Percentiles rank a stretch among this genome's conserved stretches.
These are phyloP conservation scores for Formica exsecta DNA, from an alignment of 1,140 invertebrate species.

Conservation along the genomic window DNA sequence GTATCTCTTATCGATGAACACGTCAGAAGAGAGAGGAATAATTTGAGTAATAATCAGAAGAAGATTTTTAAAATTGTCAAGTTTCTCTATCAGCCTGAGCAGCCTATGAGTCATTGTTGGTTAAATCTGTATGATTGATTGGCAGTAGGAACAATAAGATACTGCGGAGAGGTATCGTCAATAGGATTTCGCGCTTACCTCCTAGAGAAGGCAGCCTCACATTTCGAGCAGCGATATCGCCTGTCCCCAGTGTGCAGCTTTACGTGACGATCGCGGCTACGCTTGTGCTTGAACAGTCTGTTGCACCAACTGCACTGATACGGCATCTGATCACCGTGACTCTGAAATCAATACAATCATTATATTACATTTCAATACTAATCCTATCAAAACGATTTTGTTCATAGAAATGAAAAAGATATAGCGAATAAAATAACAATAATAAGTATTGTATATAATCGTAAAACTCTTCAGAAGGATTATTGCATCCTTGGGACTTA, in stretches of 20 bases:
- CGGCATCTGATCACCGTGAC: constrained; percentile 95
- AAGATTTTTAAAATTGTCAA: background rate
- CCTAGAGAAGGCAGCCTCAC: constrained; percentile 96
- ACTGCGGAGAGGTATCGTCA: background rate
- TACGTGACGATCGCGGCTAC: constrained; percentile 96
- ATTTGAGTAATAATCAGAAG: background rate
- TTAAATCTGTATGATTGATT: background rate
- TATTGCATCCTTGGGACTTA: background rate
- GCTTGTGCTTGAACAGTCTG: constrained; percentile 97
- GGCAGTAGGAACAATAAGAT: too few species aligned
- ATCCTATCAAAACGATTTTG: background rate
- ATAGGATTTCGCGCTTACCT: constrained; percentile 88
- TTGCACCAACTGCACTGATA: constrained; percentile 96
- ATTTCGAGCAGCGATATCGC: constrained; percentile 96
- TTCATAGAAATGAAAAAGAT: background rate
- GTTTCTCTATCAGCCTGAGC: background rate
- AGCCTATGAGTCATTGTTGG: background rate
- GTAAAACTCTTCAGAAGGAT: background rate
- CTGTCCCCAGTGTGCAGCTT: constrained; percentile 98
- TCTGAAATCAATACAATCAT: constrained; percentile 87
- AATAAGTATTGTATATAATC: background rate
- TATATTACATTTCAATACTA: background rate
- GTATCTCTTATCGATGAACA: background rate
- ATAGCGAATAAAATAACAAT: constrained; percentile 1
- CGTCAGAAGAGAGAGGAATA: background rate